Percentiles rank a stretch among this genome's conserved stretches.
phyloP scores from a whole-genome alignment of 2,113 vertebrate species.

The mouse (Mus musculus) region GRCm39 chr6:59387001-59387500 shows the following conservation, averaged over 20 bases:
- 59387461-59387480: not conserved
- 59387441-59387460: slow-evolving; percentile 5
- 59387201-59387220: not conserved
- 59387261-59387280: not conserved
- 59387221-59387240: not conserved
- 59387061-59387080: not conserved
- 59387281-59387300: not conserved
- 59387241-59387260: not conserved
- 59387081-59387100: not conserved
- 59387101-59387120: not conserved
- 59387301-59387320: not conserved
- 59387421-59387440: not conserved
- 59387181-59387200: not conserved
- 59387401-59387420: not conserved
- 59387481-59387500: not conserved
- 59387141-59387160: not conserved
- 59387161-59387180: not conserved
- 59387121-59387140: not conserved
- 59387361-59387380: not conserved
- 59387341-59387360: not conserved
- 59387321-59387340: not conserved
- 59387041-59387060: not conserved
- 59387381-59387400: not conserved
- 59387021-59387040: not conserved
- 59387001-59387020: not conserved